Evolutionary conservation across 2,888 invertebrate genomes (phyloP).

Genomic region (Prosapia bicincta): DNA sequence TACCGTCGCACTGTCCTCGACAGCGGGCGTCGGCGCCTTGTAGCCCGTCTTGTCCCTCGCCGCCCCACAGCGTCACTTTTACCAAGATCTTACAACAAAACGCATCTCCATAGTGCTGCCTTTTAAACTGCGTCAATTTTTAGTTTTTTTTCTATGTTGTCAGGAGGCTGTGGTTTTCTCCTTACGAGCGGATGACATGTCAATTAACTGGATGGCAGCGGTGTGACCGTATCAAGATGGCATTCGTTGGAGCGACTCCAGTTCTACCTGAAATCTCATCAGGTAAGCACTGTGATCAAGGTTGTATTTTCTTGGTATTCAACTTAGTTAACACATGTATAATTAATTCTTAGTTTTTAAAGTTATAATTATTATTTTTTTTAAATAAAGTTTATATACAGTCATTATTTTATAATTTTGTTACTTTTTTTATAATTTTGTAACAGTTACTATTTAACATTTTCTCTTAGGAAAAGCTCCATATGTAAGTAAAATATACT

Average conservation of each 20-base stretch:
- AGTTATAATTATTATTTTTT: too few relatives aligned
- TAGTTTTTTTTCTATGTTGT: slow-evolving; percentile 7
- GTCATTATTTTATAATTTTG: too few relatives aligned
- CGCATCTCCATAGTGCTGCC: not conserved
- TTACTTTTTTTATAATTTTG: too few relatives aligned
- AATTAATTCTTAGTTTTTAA: too few relatives aligned
- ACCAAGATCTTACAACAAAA: not conserved
- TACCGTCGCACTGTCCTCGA: slow-evolving; percentile 15
- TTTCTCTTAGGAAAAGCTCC: too few relatives aligned
- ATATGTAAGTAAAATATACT: too few relatives aligned
- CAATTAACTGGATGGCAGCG: not conserved
- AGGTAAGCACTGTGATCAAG: not conserved
- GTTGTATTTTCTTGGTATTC: too few relatives aligned
- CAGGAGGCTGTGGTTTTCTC: not conserved
- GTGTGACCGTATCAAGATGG: not conserved
- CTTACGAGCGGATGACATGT: slow-evolving; percentile 11
- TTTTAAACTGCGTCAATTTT: not conserved
- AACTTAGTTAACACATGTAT: too few relatives aligned
- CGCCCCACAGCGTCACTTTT: slow-evolving; percentile 3
- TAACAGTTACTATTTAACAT: too few relatives aligned
- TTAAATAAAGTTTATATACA: too few relatives aligned
- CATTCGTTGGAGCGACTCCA: not conserved
- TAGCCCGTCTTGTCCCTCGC: slow-evolving; percentile 8
- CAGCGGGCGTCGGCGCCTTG: slow-evolving; percentile 17
- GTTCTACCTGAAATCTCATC: not conserved